Conservation (phyloP, 2,888 invertebrate species). For the Sminthurinus aureus region DNA sequence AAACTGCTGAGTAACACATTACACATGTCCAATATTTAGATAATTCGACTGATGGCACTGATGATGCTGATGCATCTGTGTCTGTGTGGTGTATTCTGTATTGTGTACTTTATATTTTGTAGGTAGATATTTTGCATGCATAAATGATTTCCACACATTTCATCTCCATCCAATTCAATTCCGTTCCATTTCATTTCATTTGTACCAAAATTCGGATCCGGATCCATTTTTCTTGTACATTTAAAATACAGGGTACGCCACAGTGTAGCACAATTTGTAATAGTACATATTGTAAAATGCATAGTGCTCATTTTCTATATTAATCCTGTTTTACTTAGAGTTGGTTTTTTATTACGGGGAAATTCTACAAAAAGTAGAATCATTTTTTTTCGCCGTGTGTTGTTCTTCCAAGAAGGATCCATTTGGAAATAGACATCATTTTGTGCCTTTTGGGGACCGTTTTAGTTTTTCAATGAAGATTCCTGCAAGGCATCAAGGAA, state of each 20-base stretch:
- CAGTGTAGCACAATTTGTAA: too few species aligned
- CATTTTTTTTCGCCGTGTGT: not conserved
- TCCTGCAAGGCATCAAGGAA: not conserved
- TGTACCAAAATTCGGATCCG: not conserved
- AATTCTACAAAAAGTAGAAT: not conserved
- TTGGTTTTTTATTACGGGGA: not conserved
- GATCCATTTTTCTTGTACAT: too few species aligned
- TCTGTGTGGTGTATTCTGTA: too few species aligned
- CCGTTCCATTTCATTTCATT: not conserved
- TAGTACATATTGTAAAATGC: too few species aligned
- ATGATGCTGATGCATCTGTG: too few species aligned
- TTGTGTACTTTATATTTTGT: too few species aligned
- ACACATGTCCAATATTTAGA: not conserved
- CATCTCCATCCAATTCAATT: not conserved
- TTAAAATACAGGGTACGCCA: too few species aligned
- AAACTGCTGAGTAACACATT: not conserved
- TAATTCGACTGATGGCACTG: too few species aligned
- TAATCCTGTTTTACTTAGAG: too few species aligned
- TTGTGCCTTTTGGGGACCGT: not conserved
- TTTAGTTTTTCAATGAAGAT: not conserved
- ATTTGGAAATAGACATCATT: not conserved
- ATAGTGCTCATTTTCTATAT: too few species aligned
- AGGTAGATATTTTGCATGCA: too few species aligned
- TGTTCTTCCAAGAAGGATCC: not conserved
- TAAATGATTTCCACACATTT: not conserved